Percentiles rank a stretch among this genome's conserved stretches.
These are phyloP conservation scores for Adineta ricciae DNA, from an alignment of 2,888 invertebrate species.

Conservation along the genomic window DNA sequence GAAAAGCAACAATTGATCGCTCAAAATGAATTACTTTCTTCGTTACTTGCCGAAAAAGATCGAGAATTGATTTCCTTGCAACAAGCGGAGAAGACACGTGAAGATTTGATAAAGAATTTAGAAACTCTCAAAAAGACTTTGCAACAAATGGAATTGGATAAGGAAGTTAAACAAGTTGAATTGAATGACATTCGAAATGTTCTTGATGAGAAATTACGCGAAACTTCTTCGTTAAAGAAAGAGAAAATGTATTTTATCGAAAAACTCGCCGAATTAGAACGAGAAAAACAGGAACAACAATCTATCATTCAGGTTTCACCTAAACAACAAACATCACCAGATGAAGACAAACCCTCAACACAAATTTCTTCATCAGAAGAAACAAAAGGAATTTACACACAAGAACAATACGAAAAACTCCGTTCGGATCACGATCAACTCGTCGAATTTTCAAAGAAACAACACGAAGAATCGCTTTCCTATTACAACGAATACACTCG, in stretches of 20 bases:
- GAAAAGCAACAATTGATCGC: constrained; percentile 20
- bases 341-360: not conserved
- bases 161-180: not conserved
- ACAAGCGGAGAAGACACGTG: not conserved
- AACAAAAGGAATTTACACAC: accelerated
- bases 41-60: not conserved
- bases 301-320: not conserved
- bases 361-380: too few species aligned
- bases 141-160: not conserved
- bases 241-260: constrained; percentile 16
- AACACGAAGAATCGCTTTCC: not conserved
- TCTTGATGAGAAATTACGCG: not conserved
- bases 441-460: not conserved
- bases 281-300: not conserved
- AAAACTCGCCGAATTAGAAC: not conserved
- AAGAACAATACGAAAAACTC: not conserved
- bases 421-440: not conserved
- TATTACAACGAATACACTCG: not conserved
- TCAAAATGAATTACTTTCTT: constrained; percentile 4
- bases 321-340: not conserved
- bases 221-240: constrained; percentile 5
- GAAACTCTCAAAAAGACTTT: not conserved
- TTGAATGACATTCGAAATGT: not conserved
- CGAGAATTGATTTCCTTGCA: not conserved
- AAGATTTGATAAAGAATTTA: not conserved